Base-by-base conservation (phyloP, 2,797 vertebrate genomes). In the Artibeus jamaicensis region DNA sequence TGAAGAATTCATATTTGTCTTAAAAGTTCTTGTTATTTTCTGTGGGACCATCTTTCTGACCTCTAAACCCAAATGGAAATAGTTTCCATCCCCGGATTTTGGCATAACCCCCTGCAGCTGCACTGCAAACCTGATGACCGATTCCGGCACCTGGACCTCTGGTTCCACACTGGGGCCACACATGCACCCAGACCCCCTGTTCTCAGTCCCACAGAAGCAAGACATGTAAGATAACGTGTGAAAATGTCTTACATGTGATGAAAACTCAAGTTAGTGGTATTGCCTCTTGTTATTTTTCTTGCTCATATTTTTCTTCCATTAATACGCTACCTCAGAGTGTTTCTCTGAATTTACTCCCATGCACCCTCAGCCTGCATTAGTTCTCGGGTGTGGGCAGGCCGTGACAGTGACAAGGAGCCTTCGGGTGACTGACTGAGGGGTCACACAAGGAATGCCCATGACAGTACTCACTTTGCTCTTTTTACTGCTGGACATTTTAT, bases 401-500 rank as follows among this genome's bases (percentile, higher is more conserved):
- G 29, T 21, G 73, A 37, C n/a, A 3, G 21, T 18, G 62, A 42
- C 37, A 3, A 3, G 22, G 57, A 34, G 8, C 26, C 32, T 32
- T 5, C 4, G 5, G 68, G 59, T 6, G 7, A 29, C 32, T 0
- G 1, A 39, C 4, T 26, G 22, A 3, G 12, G 37, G 70, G 9
- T 29, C 32, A 21, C 15, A 2, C 32, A 12, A 65, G 62, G 62
- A n/a, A 65, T 3, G 62, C 62, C 29, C 62, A 37, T 8, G n/a
- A 6, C 8, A 4, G 42, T 57, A 98, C 99, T 99, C 97, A 99
- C 99, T 99, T 99, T 99, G 96, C 98, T 99, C 98, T 99, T 99
- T 97, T 99, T 99, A 76, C 98, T 98, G 97, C 98, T 99, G 98
- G 99, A 99, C 99, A 99, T 99, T 98, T 99, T 99, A 98, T 98